Base-by-base conservation (phyloP, 2,888 invertebrate species). In the Nemotelus nigrinus region DNA sequence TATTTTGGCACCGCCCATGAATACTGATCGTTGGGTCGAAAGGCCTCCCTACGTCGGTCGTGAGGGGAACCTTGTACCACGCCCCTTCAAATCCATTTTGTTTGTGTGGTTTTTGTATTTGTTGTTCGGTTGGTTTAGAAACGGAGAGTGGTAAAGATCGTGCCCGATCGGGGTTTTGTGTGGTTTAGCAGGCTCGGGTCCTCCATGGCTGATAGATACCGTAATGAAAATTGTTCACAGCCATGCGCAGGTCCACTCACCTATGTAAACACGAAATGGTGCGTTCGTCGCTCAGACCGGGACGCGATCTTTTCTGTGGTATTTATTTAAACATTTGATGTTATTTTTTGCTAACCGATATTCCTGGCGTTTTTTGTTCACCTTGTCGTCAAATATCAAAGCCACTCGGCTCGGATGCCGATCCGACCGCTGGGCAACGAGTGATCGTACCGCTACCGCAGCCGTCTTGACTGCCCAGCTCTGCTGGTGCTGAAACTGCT, bases 381-480 rank as follows among this genome's bases (percentile, higher is more conserved):
- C 39, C 7, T 60, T 60, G 60, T 60, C 60, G 60, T 60, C 39
- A 60, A 60, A 41, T 60, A 41, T 47, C 50, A 68, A 68, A 48
- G 48, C 67, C 50, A 48, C 50, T 50, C 44, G 48, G 63, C 41
- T 74, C 74, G 74, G 55, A 39, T 71, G 71, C 57, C 3, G 47
- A 63, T 67, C 67, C 48, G 48, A 48, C n/a, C 67, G n/a, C 3
- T 6, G 67, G 48, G 45, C 10, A 10, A 53, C 10, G 5, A 43
- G 8, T 60, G 60, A 63, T 74, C 74, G 43, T 60, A 48, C 48
- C 25, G 25, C 25, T 25, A 25, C 25, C 25, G 25, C 25, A 25
- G 25, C 25, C 25, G 25, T 25, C 25, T 25, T 25, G 25, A 25
- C 25, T 25, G 25, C 25, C 25, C 25, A 25, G 25, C 25, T 25